Evolutionary conservation across 2,888 invertebrate genomes (phyloP).

Genomic region (Phrixothrix hirtus): DNA sequence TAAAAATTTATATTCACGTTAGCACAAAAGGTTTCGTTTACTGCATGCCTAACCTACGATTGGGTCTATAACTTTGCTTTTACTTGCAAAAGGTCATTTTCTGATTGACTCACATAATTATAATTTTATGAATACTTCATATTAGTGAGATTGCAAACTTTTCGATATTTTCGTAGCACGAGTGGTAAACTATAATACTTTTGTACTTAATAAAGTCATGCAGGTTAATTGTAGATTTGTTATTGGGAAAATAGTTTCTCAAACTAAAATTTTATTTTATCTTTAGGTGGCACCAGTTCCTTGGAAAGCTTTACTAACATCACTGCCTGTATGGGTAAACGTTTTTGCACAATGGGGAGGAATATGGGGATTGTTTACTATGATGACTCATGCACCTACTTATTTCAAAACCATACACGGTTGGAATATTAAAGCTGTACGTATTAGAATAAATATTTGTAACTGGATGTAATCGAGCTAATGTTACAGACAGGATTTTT

Average conservation of each 20-base stretch:
- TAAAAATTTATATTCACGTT: no score
- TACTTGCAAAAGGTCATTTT: no score
- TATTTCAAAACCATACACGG: slow-evolving; percentile 72
- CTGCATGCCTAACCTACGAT: no score
- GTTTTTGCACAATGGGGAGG: slow-evolving; percentile 68
- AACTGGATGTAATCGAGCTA: neutral
- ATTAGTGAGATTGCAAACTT: no score
- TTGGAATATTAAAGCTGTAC: slow-evolving; percentile 68
- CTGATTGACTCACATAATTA: no score
- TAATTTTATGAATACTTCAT: no score
- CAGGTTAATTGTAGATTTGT: neutral
- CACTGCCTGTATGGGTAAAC: slow-evolving; percentile 67
- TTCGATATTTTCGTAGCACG: neutral
- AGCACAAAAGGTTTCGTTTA: no score
- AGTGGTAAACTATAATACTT: neutral
- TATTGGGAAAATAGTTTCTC: no score
- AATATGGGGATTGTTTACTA: slow-evolving; percentile 70
- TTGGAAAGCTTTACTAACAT: slow-evolving; percentile 64
- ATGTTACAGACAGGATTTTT: slow-evolving; percentile 62
- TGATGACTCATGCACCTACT: slow-evolving; percentile 71
- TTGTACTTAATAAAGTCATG: neutral
- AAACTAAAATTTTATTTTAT: no score
- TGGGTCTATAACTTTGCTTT: no score
- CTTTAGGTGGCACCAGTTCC: slow-evolving; percentile 64
- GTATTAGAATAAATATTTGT: slow-evolving; percentile 30